phyloP scores from a whole-genome alignment of 35 echinoderm and acorn worm genomes.

The Lytechinus pictus region DNA sequence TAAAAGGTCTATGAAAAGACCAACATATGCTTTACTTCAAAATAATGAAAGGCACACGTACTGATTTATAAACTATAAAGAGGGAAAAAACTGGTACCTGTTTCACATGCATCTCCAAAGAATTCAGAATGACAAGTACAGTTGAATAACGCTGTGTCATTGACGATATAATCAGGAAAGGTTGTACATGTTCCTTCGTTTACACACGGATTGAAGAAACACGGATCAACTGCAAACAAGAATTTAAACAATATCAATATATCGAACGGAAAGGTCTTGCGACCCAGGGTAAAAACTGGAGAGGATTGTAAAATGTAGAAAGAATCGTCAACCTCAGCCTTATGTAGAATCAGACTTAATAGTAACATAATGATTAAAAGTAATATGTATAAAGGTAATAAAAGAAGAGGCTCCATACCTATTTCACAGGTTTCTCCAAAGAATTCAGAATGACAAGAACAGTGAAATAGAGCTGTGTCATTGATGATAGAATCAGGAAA shows the following conservation, averaged over 20 bases:
- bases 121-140: constrained; percentile 64
- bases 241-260: too few species aligned
- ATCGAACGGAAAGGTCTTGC: too few species aligned
- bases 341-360: too few species aligned
- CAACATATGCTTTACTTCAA: too few species aligned
- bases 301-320: too few species aligned
- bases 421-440: constrained; percentile 53
- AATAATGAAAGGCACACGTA: too few species aligned
- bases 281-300: too few species aligned
- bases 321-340: too few species aligned
- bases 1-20: too few species aligned
- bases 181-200: constrained; percentile 73
- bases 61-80: too few species aligned
- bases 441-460: constrained; percentile 41
- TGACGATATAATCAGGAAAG: background rate
- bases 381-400: background rate
- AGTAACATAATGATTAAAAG: too few species aligned
- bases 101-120: constrained; percentile 70
- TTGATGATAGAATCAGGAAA: background rate
- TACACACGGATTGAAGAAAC: constrained; percentile 62
- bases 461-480: constrained; percentile 6
- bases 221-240: constrained; percentile 60
- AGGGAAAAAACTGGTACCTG: constrained; percentile 45
- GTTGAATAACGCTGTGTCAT: constrained; percentile 43
- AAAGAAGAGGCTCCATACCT: background rate